Evolutionary conservation across 2,888 invertebrate species (phyloP).

Genomic region (Laothoe populi): DNA sequence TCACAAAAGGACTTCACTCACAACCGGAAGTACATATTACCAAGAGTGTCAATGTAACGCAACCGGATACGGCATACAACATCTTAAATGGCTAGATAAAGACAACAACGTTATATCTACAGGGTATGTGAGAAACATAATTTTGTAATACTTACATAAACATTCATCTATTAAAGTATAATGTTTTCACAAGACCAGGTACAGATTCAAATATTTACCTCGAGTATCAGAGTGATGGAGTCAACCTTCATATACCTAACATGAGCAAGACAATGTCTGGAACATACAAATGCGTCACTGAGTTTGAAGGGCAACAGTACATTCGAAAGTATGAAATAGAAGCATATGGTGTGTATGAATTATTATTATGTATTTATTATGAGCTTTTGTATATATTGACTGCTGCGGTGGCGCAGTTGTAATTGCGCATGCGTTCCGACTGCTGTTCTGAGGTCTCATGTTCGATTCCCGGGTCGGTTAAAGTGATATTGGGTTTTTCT

Average conservation of each 20-base stretch:
- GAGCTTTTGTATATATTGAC: neutral
- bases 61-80: slow-evolving; percentile 42
- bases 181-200: slow-evolving; percentile 79
- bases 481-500: no score
- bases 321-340: slow-evolving; percentile 52
- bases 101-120: slow-evolving; percentile 47
- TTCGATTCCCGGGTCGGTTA: no score
- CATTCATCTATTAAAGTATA: slow-evolving; percentile 54
- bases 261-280: slow-evolving; percentile 64
- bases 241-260: slow-evolving; percentile 59
- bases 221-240: slow-evolving; percentile 51
- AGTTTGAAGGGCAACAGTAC: slow-evolving; percentile 49
- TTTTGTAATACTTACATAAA: slow-evolving; percentile 24
- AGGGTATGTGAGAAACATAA: slow-evolving; percentile 59
- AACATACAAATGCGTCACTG: slow-evolving; percentile 62
- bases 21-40: slow-evolving; percentile 58
- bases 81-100: slow-evolving; percentile 61
- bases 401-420: no score
- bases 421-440: no score
- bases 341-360: slow-evolving; percentile 63
- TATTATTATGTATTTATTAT: slow-evolving; percentile 1
- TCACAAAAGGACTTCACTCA: slow-evolving; percentile 41
- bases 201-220: slow-evolving; percentile 63
- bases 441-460: no score
- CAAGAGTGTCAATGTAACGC: slow-evolving; percentile 63